A percentile compares a stretch with the other conserved stretches of the same genome.
Evolutionary conservation across 64 coral and sea anemone genomes (phyloP).

Genomic region (Orbicella faveolata): DNA sequence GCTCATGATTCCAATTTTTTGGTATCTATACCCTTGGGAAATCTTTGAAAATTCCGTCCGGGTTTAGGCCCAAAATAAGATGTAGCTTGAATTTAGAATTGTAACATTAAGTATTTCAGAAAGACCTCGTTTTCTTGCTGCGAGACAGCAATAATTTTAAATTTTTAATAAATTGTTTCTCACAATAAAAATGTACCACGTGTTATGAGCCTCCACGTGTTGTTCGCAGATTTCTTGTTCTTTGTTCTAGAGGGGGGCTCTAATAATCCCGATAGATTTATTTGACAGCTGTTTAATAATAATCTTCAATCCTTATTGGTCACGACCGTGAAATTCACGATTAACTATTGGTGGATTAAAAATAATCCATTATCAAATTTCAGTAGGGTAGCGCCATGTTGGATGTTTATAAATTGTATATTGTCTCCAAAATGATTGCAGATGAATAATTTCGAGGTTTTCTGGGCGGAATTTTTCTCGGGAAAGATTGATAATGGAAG

Average conservation of each 20-base stretch:
- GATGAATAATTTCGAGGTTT: neutral
- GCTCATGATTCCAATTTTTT: no score
- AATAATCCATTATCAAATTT: conserved; percentile 81
- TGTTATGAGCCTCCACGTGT: neutral
- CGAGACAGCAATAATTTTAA: no score
- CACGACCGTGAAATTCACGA: conserved; percentile 33
- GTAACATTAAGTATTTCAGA: no score
- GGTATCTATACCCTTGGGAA: no score
- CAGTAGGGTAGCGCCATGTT: conserved; percentile 71
- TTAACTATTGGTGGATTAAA: conserved; percentile 79
- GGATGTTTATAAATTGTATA: conserved; percentile 43
- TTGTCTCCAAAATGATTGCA: conserved; percentile 10
- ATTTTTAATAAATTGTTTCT: no score
- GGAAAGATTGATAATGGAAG: conserved; percentile 38
- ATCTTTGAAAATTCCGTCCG: no score
- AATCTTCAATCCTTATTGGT: conserved; percentile 84
- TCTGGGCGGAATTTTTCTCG: neutral
- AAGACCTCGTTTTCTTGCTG: no score
- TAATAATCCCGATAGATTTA: conserved; percentile 40
- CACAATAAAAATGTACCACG: no score
- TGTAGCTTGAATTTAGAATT: no score
- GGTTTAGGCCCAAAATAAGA: no score
- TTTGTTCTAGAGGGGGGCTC: conserved; percentile 31
- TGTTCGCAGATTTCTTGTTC: neutral
- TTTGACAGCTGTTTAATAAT: conserved; percentile 75